Conservation (phyloP, 2,797 vertebrate species). For the Thamnophis elegans region DNA sequence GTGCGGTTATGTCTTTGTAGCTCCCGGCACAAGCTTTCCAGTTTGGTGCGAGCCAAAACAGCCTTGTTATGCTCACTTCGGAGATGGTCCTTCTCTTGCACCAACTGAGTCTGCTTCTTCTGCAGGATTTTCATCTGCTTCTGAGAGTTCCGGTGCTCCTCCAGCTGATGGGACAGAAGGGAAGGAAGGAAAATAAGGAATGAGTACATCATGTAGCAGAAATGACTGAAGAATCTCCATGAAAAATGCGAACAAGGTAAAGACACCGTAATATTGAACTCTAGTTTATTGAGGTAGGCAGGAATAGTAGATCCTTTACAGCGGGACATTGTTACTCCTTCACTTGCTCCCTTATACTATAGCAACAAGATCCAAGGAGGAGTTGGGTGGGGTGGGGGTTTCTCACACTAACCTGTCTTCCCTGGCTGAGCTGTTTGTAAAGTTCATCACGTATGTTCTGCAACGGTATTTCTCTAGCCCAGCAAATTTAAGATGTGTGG, state of each 20-base stretch:
- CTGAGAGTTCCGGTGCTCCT: constrained; percentile 92
- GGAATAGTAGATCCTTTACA: background rate
- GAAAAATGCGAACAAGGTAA: background rate
- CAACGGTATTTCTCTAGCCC: background rate
- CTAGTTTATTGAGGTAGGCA: background rate
- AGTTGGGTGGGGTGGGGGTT: background rate
- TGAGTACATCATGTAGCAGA: accelerated
- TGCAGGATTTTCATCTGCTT: constrained; percentile 94
- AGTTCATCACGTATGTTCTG: background rate
- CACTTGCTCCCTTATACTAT: background rate
- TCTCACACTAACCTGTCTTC: background rate
- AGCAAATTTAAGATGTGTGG: background rate
- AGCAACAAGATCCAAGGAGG: background rate
- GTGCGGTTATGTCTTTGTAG: constrained; percentile 96
- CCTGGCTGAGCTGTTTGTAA: background rate
- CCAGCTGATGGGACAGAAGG: constrained; percentile 76
- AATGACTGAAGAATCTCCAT: background rate
- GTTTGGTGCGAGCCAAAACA: constrained; percentile 93
- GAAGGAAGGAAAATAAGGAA: background rate
- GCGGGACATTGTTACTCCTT: background rate
- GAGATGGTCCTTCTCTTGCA: constrained; percentile 96
- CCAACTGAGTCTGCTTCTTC: constrained; percentile 94
- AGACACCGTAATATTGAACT: background rate
- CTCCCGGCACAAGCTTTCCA: constrained; percentile 96
- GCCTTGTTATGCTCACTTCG: constrained; percentile 96